These are phyloP conservation scores for Drosophila willistoni DNA, from an alignment of 1,140 invertebrate species.

Conservation along the genomic window DNA sequence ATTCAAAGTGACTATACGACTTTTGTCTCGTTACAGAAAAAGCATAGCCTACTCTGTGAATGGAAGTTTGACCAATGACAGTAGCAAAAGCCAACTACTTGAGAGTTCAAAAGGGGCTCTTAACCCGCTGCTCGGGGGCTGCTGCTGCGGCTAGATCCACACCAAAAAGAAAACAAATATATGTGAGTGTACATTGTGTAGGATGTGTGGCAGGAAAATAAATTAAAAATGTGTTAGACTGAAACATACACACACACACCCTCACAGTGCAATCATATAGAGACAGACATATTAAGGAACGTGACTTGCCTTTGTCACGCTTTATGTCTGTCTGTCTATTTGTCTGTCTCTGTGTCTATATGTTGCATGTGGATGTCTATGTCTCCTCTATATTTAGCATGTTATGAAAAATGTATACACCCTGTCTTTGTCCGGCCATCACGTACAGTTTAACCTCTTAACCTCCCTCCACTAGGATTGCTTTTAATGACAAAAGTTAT, in stretches of 20 bases:
- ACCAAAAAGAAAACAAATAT: constrained; percentile 37
- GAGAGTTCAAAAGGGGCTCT: constrained; percentile 62
- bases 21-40: neutral
- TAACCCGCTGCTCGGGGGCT: constrained; percentile 65
- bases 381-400: constrained; percentile 58
- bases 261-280: constrained; percentile 43
- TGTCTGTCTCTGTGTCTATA: neutral
- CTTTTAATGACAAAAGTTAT: constrained; percentile 78
- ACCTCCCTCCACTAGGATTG: constrained; percentile 14
- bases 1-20: neutral
- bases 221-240: constrained; percentile 76
- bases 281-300: constrained; percentile 74
- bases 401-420: constrained; percentile 77
- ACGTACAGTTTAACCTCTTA: constrained; percentile 50
- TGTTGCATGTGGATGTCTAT: constrained; percentile 7
- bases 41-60: neutral
- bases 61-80: constrained; percentile 28
- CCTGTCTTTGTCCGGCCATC: constrained; percentile 58
- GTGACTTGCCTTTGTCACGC: constrained; percentile 59
- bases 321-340: constrained; percentile 1
- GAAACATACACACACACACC: constrained; percentile 28
- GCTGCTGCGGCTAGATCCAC: constrained; percentile 54
- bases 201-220: constrained; percentile 62
- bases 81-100: constrained; percentile 5
- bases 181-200: neutral